Conservation (phyloP, 2,797 vertebrate genomes). For the Dryobates pubescens region DNA sequence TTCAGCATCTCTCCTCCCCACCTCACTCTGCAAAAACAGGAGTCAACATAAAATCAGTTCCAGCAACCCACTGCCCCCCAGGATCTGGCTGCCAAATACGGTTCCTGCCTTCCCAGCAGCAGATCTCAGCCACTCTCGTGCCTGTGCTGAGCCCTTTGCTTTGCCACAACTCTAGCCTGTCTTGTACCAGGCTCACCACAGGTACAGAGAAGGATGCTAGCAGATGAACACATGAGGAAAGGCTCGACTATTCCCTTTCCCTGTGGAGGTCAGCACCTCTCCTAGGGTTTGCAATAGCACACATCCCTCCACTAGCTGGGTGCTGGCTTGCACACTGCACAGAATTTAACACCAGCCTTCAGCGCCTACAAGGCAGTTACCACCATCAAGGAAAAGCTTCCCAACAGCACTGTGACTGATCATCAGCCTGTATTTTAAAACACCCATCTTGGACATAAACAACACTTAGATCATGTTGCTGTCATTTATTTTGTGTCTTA, state of each 20-base stretch:
- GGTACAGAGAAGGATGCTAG: neutral
- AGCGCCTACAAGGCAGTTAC: conserved; percentile 40
- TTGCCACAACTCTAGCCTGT: neutral
- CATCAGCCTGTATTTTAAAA: conserved; percentile 47
- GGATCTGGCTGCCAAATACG: neutral
- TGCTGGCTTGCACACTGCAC: neutral
- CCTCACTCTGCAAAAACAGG: neutral
- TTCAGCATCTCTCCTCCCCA: neutral
- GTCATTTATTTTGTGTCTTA: conserved; percentile 59
- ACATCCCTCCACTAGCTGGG: neutral
- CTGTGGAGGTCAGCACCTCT: neutral
- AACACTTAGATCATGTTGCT: conserved; percentile 63
- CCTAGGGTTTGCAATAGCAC: neutral
- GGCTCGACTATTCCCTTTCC: neutral
- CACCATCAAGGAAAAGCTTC: conserved; percentile 52
- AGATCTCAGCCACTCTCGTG: neutral
- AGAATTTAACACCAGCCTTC: neutral
- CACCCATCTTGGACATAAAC: conserved; percentile 64
- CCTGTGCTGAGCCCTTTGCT: neutral
- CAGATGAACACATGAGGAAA: neutral
- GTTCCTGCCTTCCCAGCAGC: neutral
- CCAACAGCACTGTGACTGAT: conserved; percentile 56
- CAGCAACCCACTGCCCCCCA: neutral
- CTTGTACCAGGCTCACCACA: neutral
- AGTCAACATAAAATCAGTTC: neutral